A percentile compares a stretch with the other conserved stretches of the same genome.
Conservation (phyloP, 2,113 vertebrate genomes). For the Colistium nudipinnis region DNA sequence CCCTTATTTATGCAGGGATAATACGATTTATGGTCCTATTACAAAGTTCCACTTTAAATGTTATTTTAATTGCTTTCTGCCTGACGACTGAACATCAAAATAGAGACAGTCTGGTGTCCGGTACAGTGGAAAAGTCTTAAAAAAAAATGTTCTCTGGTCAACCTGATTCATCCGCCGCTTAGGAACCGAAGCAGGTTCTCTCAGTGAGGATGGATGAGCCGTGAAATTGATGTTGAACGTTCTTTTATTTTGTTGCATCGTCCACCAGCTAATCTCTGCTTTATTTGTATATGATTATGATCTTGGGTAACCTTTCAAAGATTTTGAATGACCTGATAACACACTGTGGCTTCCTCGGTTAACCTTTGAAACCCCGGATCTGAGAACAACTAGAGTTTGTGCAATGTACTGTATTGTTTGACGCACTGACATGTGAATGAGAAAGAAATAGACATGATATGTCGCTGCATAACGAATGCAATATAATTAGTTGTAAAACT, state of each 20-base stretch:
- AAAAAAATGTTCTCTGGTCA: background rate
- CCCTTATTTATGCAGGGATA: background rate
- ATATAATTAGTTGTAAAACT: background rate
- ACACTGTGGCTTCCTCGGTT: background rate
- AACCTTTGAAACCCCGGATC: background rate
- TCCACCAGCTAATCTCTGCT: too few species aligned
- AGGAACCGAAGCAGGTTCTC: constrained; percentile 33
- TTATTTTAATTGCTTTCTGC: background rate
- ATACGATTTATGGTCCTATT: background rate
- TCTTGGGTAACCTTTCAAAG: constrained; percentile 8
- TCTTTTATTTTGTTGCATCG: constrained; percentile 29
- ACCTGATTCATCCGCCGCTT: constrained; percentile 34
- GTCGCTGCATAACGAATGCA: background rate
- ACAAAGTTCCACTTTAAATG: background rate
- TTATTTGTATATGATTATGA: constrained; percentile 15
- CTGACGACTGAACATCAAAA: background rate
- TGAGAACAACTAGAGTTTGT: background rate
- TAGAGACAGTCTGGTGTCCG: background rate
- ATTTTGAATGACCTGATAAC: constrained; percentile 13
- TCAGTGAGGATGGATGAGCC: constrained; percentile 33
- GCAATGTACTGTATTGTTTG: background rate
- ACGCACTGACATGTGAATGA: background rate
- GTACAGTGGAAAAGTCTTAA: background rate
- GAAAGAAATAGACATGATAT: too few species aligned
- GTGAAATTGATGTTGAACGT: constrained; percentile 27